Evolutionary conservation across 2,888 invertebrate genomes (phyloP), one percentile per base, ranked within the genome.

Genomic region (Lasioglossum calceatum): DNA sequence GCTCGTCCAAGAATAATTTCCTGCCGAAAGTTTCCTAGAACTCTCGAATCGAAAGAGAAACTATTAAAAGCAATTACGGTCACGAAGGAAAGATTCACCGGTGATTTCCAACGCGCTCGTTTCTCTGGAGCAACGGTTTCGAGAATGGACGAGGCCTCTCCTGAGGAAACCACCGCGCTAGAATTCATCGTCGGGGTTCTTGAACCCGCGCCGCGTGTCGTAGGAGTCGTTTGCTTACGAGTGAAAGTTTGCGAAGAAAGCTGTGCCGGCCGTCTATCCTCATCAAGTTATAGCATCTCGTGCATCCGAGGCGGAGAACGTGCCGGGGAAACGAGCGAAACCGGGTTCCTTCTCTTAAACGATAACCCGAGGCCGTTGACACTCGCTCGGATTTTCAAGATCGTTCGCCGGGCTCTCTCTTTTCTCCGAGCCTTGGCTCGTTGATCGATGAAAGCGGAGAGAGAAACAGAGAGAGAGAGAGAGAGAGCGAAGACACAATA

Each of bases 231-330:
- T 85, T 87, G 87, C 88, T 88, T 80, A 81, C 87, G 87, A 91
- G 94, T 94, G 95, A 95, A 95, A 95, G 95, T 94, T 94, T 91
- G 94, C 94, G 91, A 94, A 95, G 94, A 95, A 94, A 94, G 94
- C 93, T 92, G 92, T 84, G 78, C 86, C 88, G 77, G 44, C 85
- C 88, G 84, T 86, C 42, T 91, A 88, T 77, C 79, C 80, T 72
- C 75, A 39, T 67, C 83, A 42, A 81, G 58, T 75, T 67, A 67
- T 67, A 67, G 74, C 70, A 23, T 82, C 77, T 75, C 84, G 67
- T 73, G 42, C 64, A 77, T 81, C 71, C 77, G 42, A 77, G 32
- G 12, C 67, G 32, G 72, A 58, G 75, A 77, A 27, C 79, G 71
- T 47, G 72, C 72, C 12, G 36, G 36, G 19, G 70, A 50, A 80